A percentile compares a stretch with the other conserved stretches of the same genome.
These are phyloP conservation scores for Mormyrus lacerda DNA, from an alignment of 2,113 vertebrate species.

Conservation along the genomic window DNA sequence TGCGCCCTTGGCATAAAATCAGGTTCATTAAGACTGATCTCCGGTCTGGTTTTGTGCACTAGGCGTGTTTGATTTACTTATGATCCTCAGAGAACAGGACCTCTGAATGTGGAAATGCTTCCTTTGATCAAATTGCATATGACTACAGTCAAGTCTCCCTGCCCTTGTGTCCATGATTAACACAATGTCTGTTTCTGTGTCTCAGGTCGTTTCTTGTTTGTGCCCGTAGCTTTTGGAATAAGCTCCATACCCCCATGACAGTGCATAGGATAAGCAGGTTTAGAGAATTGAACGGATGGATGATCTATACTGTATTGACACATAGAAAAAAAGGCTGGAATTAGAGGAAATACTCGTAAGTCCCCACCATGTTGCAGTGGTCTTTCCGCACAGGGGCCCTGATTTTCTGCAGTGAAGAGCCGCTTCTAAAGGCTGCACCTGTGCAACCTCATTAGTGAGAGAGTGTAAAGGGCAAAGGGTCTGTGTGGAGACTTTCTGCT, in stretches of 20 bases:
- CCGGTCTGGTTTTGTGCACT: neutral
- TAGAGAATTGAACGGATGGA: neutral
- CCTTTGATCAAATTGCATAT: neutral
- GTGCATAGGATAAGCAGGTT: neutral
- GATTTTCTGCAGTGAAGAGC: neutral
- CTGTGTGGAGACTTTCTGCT: conserved; percentile 39
- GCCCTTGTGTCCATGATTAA: neutral
- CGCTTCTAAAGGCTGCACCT: conserved; percentile 35
- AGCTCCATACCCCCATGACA: neutral
- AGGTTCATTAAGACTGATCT: neutral
- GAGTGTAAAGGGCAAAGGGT: conserved; percentile 41
- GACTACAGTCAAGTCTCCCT: neutral
- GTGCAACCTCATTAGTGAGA: conserved; percentile 36
- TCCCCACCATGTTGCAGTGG: neutral
- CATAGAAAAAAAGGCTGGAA: neutral
- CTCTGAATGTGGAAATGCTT: neutral
- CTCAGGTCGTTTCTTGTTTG: neutral
- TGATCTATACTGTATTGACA: neutral
- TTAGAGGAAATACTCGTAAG: neutral
- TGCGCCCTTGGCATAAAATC: neutral
- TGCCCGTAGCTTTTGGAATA: neutral
- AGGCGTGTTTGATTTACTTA: neutral
- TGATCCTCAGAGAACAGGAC: neutral
- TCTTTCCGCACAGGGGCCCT: neutral
- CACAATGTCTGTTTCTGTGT: neutral